phyloP scores from a whole-genome alignment of 1,140 invertebrate species.

The Dysdera silvatica region DNA sequence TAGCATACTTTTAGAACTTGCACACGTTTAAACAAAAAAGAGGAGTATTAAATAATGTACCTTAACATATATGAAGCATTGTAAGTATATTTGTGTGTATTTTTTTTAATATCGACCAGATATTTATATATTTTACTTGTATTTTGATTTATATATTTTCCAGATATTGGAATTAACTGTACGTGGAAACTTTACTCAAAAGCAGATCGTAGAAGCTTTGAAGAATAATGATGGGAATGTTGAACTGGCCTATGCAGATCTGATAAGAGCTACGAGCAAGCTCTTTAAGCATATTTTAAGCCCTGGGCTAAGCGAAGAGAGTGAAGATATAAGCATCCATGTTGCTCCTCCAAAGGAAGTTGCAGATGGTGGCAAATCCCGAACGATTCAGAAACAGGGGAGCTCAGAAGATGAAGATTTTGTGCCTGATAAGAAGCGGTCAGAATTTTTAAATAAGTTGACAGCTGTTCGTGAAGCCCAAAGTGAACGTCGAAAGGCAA shows the following conservation, averaged over 20 bases:
- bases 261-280: slow-evolving; percentile 55
- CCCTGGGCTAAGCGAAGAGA: slow-evolving; percentile 25
- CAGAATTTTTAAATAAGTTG: slow-evolving; percentile 21
- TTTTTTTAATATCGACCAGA: background rate
- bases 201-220: slow-evolving; percentile 64
- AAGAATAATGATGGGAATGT: slow-evolving; percentile 66
- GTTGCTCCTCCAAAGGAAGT: background rate
- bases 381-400: background rate
- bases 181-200: slow-evolving; percentile 60
- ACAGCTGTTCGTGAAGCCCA: slow-evolving; percentile 17
- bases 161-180: slow-evolving; percentile 55
- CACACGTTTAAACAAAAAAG: too few species aligned
- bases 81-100: too few species aligned
- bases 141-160: background rate
- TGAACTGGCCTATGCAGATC: slow-evolving; percentile 61
- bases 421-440: slow-evolving; percentile 17
- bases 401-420: slow-evolving; percentile 2
- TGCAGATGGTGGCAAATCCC: background rate
- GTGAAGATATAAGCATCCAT: slow-evolving; percentile 7
- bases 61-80: too few species aligned
- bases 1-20: too few species aligned
- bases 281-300: slow-evolving; percentile 22
- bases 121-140: background rate
- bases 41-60: too few species aligned
- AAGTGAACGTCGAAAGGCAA: slow-evolving; percentile 22